Evolutionary conservation across 1,140 invertebrate species (phyloP).

Genomic region (Matsumurasca onukii): DNA sequence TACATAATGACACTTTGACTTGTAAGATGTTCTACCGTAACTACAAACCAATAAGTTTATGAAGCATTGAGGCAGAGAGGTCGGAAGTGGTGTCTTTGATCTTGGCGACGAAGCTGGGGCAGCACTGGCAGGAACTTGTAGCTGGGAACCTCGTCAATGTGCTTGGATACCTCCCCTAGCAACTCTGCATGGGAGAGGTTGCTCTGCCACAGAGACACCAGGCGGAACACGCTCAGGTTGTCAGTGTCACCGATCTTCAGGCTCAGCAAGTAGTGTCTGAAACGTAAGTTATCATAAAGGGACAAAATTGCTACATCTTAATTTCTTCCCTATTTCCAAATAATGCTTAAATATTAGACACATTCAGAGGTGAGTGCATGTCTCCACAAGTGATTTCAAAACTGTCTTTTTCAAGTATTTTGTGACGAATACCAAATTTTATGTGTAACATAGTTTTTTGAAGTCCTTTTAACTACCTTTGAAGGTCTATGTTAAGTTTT

Average conservation of each 20-base stretch:
- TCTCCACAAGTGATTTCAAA: too few relatives aligned
- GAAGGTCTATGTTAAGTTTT: too few relatives aligned
- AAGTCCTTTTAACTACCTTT: too few relatives aligned
- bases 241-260: conserved; percentile 61
- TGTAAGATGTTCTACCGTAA: too few relatives aligned
- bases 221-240: conserved; percentile 77
- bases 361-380: too few relatives aligned
- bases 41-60: conserved; percentile 40
- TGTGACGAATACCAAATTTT: too few relatives aligned
- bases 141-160: conserved; percentile 61
- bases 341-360: neutral
- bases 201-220: conserved; percentile 82
- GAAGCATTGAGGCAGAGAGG: conserved; percentile 37
- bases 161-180: conserved; percentile 55
- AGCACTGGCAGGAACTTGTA: conserved; percentile 83
- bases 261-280: conserved; percentile 44
- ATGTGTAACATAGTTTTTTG: too few relatives aligned
- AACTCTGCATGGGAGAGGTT: conserved; percentile 61
- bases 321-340: neutral
- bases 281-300: conserved; percentile 10
- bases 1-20: too few relatives aligned
- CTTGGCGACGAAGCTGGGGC: conserved; percentile 82
- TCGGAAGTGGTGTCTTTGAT: conserved; percentile 55
- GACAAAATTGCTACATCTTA: neutral
- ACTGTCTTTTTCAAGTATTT: too few relatives aligned